Evolutionary conservation across 2,797 vertebrate genomes (phyloP), one percentile per base, ranked within the genome.

Genomic region (Sorex maritimensis): DNA sequence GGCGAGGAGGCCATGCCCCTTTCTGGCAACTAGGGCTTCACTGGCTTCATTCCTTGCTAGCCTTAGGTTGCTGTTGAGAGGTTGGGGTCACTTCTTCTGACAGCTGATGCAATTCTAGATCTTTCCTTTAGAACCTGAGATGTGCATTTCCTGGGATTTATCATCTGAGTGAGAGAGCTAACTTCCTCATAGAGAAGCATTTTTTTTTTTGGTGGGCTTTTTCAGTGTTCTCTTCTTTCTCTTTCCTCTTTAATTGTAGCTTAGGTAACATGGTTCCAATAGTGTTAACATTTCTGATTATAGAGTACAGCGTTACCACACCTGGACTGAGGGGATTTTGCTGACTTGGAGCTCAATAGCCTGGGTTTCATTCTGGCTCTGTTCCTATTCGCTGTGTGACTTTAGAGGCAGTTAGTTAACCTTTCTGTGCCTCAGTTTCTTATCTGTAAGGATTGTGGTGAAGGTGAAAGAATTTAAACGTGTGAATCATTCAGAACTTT

Each of bases 181-280:
- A 41, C 68, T 79, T 26, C 21, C 69, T 9, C 58, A 24, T 34
- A 3, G 95, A 91, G 49, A 78, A 24, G 15, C 6, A 67, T 28
- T 67, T 19, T 78, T 96, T 34, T 91, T 71, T 3, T 2, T 69
- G 10, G 28, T n/a, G 89, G 88, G 44, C 9, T 71, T n/a, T 85
- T 69, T 69, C 14, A n/a, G n/a, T 30, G 15, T 13, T 30, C 21
- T 67, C 26, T 67, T 61, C 58, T 61, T 15, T 61, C 21, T 21
- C 58, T 61, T 14, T 14, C 49, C 58, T 61, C 4, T 61, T 61
- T 3, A 21, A 61, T 61, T 61, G 58, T 61, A 61, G 17, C 21
- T 21, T 23, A 21, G 58, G 58, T 61, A 21, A 23, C 58, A 61
- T 61, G 58, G 19, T 23, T 6, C 21, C 58, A 61, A 23, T 23